Conservation (phyloP, 2,113 vertebrate genomes). For the Plecotus auritus region DNA sequence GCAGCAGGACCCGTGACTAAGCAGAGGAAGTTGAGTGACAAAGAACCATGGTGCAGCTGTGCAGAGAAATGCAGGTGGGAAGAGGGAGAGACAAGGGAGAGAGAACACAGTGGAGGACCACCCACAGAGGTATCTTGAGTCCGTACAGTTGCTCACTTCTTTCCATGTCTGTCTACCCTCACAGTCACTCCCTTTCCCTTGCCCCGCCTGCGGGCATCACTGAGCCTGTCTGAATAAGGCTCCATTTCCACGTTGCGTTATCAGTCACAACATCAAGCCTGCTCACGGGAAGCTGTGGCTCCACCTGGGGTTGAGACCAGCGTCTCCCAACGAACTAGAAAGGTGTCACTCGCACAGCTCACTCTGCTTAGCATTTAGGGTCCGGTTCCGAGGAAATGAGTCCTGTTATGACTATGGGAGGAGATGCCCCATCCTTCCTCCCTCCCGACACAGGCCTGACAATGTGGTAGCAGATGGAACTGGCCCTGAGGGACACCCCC, state of each 20-base stretch:
- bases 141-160: not conserved
- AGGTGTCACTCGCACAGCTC: accelerated
- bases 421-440: not conserved
- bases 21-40: not conserved
- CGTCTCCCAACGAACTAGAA: too few relatives aligned
- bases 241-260: not conserved
- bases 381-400: not conserved
- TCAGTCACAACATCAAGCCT: not conserved
- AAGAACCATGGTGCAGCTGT: not conserved
- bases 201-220: not conserved
- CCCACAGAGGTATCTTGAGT: not conserved
- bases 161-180: not conserved
- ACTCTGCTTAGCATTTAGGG: too few relatives aligned
- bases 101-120: not conserved
- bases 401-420: not conserved
- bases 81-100: not conserved
- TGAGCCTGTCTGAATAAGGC: not conserved
- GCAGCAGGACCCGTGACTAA: not conserved
- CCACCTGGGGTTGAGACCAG: accelerated
- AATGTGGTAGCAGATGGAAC: accelerated
- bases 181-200: not conserved
- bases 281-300: not conserved
- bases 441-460: not conserved
- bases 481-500: not conserved
- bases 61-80: not conserved